Percentiles rank a stretch among this genome's conserved stretches.
Conservation (phyloP, 2,797 vertebrate species). For the Rousettus madagascariensis region DNA sequence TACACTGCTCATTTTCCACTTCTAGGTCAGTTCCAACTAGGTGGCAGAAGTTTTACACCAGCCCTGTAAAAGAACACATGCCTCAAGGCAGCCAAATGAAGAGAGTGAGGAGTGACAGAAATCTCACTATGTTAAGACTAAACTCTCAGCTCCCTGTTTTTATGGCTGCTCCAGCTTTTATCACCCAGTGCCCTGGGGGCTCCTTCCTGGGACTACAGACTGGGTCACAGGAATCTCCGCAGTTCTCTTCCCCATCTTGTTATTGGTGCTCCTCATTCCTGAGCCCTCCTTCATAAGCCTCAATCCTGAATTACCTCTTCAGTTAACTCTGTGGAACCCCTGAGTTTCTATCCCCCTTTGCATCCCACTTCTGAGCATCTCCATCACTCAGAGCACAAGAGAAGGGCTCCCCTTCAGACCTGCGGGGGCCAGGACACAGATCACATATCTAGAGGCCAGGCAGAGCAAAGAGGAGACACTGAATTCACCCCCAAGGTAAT, state of each 20-base stretch:
- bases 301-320: neutral
- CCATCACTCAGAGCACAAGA: neutral
- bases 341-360: neutral
- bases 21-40: neutral
- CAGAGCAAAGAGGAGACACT: neutral
- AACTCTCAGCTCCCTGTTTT: neutral
- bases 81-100: neutral
- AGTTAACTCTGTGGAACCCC: neutral
- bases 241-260: neutral
- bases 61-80: neutral
- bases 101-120: neutral
- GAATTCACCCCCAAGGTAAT: neutral
- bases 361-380: neutral
- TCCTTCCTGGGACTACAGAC: neutral
- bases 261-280: neutral
- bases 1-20: neutral
- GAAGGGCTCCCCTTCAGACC: neutral
- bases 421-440: neutral
- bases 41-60: neutral
- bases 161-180: neutral
- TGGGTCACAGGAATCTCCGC: neutral
- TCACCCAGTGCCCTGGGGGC: neutral
- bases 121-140: neutral
- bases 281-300: neutral
- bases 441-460: neutral